A percentile compares a stretch with the other conserved stretches of the same genome.
Conservation (phyloP, 37 sponge, comb jelly and placozoan genomes). For the Sycon ciliatum region DNA sequence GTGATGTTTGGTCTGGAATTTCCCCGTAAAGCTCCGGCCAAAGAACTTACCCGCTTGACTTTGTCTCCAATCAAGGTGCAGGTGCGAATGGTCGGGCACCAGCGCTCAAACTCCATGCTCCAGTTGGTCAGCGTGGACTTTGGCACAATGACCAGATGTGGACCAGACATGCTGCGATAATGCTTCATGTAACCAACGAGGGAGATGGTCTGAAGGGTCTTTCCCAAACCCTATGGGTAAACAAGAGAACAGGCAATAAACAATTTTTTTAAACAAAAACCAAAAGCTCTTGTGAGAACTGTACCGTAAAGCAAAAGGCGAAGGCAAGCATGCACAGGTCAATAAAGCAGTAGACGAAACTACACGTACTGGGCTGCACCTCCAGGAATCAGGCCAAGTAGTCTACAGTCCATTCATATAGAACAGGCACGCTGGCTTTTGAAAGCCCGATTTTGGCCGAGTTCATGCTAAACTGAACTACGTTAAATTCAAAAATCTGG, state of each 20-base stretch:
- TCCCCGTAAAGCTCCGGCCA: too few species aligned
- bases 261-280: too few species aligned
- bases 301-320: too few species aligned
- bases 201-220: constrained; percentile 94
- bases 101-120: constrained; percentile 87
- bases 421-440: too few species aligned
- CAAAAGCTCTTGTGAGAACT: background rate
- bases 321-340: too few species aligned
- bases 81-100: constrained; percentile 77
- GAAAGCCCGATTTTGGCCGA: too few species aligned
- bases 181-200: constrained; percentile 86
- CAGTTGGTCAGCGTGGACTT: constrained; percentile 95
- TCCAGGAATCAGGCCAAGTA: too few species aligned
- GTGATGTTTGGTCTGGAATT: background rate
- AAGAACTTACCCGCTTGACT: constrained; percentile 63
- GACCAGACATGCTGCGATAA: constrained; percentile 63
- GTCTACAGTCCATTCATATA: too few species aligned
- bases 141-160: constrained; percentile 89
- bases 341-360: too few species aligned
- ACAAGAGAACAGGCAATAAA: constrained; percentile 2
- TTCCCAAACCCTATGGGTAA: constrained; percentile 82
- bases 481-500: too few species aligned
- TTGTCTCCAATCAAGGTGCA: constrained; percentile 74
- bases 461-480: too few species aligned
- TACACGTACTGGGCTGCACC: too few species aligned